Base-by-base conservation (phyloP, 2,113 vertebrate genomes). In the Tiliqua scincoides region DNA sequence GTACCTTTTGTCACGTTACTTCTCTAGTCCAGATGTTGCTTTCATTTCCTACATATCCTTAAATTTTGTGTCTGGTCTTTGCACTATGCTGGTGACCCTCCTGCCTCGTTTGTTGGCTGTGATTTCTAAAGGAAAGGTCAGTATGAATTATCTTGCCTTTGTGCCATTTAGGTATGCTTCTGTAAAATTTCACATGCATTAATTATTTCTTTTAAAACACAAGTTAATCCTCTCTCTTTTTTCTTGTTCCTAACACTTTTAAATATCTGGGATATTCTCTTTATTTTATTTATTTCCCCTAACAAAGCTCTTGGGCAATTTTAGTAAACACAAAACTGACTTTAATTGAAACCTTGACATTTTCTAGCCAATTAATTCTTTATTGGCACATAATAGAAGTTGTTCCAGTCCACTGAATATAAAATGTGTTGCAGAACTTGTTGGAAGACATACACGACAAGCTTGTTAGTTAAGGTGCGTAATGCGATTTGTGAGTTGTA, bases 51-150 rank as follows among this genome's bases (percentile, higher is more conserved):
- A 95, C 11, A 84, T 96, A 82, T 95, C 96, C 15, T 87, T 97
- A 84, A 96, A 96, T 91, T 97, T 97, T 91, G 84, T 97, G 63
- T 95, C 94, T 67, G 95, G 96, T 4, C 88, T 97, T 32, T 96
- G 96, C 71, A 97, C 96, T 48, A 92, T 97, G 94, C 90, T 97
- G 32, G 85, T 96, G 92, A 96, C 95, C 17, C 93, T 95, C 30
- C 93, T 96, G 85, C 96, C 96, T 32, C 90, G 89, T 67, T 91
- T 97, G 21, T 85, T 97, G 89, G 94, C 95, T 63, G 70, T 94
- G 23, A 76, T 95, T 89, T 96, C 96, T 65, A 93, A 93, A 88
- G 82, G 87, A 3, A 90, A 95, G 96, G 96, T 97, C 21, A 80
- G 95, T 93, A 85, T 37, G 67, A 83, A 75, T 37, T 6, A 0